Percentiles rank a stretch among this genome's conserved stretches.
Conservation (phyloP, 2,888 invertebrate genomes). For the Drosophila tripunctata region DNA sequence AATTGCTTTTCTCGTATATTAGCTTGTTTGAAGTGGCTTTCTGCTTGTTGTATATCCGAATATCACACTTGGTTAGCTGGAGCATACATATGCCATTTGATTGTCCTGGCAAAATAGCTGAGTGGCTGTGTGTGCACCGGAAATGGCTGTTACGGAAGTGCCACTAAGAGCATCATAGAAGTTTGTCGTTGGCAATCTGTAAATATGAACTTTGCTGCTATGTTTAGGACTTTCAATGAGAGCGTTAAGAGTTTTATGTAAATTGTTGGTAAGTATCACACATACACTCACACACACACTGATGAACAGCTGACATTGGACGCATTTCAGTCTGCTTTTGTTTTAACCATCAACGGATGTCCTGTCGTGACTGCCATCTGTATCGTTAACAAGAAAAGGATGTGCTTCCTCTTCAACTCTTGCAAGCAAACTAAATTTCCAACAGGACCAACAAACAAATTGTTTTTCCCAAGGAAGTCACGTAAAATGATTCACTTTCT, state of each 20-base stretch:
- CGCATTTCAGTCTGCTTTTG: conserved; percentile 27
- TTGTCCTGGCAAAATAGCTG: conserved; percentile 25
- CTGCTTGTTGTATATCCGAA: not conserved
- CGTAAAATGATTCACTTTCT: conserved; percentile 30
- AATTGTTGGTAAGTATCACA: conserved; percentile 10
- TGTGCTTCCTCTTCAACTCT: conserved; percentile 2
- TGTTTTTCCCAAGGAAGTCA: conserved; percentile 48
- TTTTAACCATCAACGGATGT: conserved; percentile 39
- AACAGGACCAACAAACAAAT: conserved; percentile 24
- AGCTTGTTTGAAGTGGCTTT: not conserved
- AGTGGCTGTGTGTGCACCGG: conserved; percentile 31
- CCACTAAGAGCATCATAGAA: conserved; percentile 44
- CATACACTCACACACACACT: not conserved
- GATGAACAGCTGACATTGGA: conserved; percentile 30
- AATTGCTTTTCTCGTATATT: not conserved
- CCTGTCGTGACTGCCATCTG: conserved; percentile 42
- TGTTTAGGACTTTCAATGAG: conserved; percentile 9
- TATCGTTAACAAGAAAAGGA: conserved; percentile 45
- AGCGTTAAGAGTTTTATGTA: conserved; percentile 39
- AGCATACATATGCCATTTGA: not conserved
- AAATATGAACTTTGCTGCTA: conserved; percentile 19
- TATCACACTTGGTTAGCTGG: not conserved
- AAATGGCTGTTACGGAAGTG: conserved; percentile 43
- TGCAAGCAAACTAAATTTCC: conserved; percentile 1
- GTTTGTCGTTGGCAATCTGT: conserved; percentile 40